Evolutionary conservation across 2,113 vertebrate genomes (phyloP).

Genomic region (Garra rufa): DNA sequence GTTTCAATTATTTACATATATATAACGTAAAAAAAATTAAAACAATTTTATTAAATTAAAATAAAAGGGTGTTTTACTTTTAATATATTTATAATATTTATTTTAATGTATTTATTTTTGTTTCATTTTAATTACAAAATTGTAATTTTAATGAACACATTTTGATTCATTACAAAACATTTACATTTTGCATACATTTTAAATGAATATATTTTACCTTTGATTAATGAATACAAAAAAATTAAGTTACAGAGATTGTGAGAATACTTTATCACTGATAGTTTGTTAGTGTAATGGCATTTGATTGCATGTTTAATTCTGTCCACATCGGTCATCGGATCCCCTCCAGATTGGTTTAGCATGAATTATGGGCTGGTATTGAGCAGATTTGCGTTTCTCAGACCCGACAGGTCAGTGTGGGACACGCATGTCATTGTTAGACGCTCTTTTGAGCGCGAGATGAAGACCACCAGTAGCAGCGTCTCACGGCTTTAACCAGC

Average conservation of each 20-base stretch:
- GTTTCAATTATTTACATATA: too few relatives aligned
- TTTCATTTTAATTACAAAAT: too few relatives aligned
- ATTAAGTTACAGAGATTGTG: not conserved
- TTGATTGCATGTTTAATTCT: not conserved
- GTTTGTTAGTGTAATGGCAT: not conserved
- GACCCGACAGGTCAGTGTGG: not conserved
- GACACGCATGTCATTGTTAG: conserved; percentile 55
- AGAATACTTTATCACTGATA: not conserved
- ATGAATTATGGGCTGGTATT: too few relatives aligned
- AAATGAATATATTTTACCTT: too few relatives aligned
- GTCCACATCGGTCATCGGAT: not conserved
- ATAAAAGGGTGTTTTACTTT: too few relatives aligned
- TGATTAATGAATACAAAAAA: not conserved
- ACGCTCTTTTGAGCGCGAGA: conserved; percentile 66
- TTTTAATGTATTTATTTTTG: too few relatives aligned
- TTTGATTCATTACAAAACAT: too few relatives aligned
- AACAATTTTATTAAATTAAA: too few relatives aligned
- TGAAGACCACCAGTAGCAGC: conserved; percentile 30
- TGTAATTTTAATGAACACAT: too few relatives aligned
- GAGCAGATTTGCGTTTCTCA: not conserved
- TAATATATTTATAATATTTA: too few relatives aligned
- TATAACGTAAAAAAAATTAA: too few relatives aligned
- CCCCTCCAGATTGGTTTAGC: not conserved
- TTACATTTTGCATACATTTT: too few relatives aligned
- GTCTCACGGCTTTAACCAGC: not conserved